Evolutionary conservation across 2,797 vertebrate genomes (phyloP), one percentile per base, ranked within the genome.

Genomic region (Aldrovandia affinis): DNA sequence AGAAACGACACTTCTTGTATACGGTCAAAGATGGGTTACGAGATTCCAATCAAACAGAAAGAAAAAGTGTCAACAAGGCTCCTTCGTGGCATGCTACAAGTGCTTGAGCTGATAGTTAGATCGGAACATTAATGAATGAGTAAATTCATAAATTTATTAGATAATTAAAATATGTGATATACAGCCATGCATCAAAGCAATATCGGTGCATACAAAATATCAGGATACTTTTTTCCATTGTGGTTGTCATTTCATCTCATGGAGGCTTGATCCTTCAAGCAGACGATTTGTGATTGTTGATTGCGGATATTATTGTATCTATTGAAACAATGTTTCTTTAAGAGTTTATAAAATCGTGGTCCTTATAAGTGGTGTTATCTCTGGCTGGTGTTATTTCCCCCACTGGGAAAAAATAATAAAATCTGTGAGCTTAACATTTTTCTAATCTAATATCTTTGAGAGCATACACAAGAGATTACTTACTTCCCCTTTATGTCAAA

Each of bases 401-500:
- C 42, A 0, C 7, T 10, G 39, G 65, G 10, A 3, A n/a, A n/a
- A 68, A 14, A 57, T 20, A 57, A 57, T 57, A 57, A 57, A 63
- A 63, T 10, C n/a, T 20, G 42, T 73, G 39, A 77, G 73, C 44
- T 77, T 77, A 47, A n/a, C 9, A 77, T 77, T 22, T 77, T 73
- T 0, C 18, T 42, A 10, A 47, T 47, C 39, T 28, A 70, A 39
- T 70, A 70, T 20, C 5, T 20, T 70, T 36, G 68, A 39, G 10
- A 15, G 55, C 9, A 20, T 2, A 20, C 2, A 57, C 18, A 20
- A 57, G 15, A 4, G 28, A 39, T 36, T 20, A 70, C 68, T 20
- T 28, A 30, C n/a, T 65, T 9, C 25, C 10, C 28, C 63, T 30
- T 14, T 73, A 73, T 73, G 33, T 30, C 68, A 2, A 36, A 70